Evolutionary conservation across 2,113 vertebrate genomes (phyloP).

Genomic region (Myanophis thanlyinensis): DNA sequence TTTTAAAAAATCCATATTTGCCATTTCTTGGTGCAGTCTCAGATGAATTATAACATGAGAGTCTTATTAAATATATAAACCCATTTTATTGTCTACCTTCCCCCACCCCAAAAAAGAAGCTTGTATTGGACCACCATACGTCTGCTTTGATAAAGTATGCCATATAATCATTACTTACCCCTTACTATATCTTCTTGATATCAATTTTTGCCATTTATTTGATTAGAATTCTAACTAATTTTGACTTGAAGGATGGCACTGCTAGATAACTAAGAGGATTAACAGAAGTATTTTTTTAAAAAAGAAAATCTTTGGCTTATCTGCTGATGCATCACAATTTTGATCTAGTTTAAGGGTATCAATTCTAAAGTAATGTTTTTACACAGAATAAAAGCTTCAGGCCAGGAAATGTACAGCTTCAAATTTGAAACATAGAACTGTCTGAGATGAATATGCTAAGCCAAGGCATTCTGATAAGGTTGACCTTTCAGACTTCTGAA

Average conservation of each 20-base stretch:
- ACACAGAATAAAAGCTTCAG: neutral
- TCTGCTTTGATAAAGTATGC: neutral
- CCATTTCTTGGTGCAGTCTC: neutral
- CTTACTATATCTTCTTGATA: constrained; percentile 10
- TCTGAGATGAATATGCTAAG: neutral
- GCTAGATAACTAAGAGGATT: constrained; percentile 27
- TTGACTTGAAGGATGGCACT: constrained; percentile 18
- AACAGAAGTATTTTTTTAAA: constrained; percentile 12
- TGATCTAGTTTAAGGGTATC: constrained; percentile 39
- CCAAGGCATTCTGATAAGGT: neutral
- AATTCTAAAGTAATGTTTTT: constrained; percentile 30
- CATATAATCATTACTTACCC: constrained; percentile 17
- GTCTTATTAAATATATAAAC: neutral
- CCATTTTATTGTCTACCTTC: neutral
- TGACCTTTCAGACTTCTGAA: neutral
- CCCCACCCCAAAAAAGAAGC: neutral
- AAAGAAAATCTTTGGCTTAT: constrained; percentile 15
- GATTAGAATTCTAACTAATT: neutral
- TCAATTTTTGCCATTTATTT: constrained; percentile 22
- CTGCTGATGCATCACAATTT: constrained; percentile 35
- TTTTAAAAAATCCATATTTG: neutral
- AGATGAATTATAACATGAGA: neutral
- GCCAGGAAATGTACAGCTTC: neutral
- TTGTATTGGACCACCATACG: constrained; percentile 13
- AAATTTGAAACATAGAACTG: neutral